These are phyloP conservation scores for Petrolisthes manimaculis DNA, from an alignment of 2,888 invertebrate genomes.

Conservation along the genomic window DNA sequence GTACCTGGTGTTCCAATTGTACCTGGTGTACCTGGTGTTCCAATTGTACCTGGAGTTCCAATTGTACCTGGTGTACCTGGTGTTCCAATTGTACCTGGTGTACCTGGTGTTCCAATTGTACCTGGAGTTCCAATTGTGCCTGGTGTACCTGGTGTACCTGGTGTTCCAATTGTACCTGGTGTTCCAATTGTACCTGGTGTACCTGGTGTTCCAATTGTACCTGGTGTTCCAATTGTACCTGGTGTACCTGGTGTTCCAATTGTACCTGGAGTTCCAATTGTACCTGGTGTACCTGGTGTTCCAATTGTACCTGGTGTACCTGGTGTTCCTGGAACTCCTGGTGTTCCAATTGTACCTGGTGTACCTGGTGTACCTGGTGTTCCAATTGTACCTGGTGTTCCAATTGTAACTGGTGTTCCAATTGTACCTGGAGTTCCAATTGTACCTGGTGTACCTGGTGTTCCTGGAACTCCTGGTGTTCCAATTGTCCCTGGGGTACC, in stretches of 20 bases:
- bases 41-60: neutral
- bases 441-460: neutral
- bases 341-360: neutral
- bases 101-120: neutral
- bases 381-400: neutral
- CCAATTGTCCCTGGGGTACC: neutral
- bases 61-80: neutral
- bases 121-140: constrained; percentile 6
- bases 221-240: neutral
- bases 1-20: constrained; percentile 8
- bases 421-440: constrained; percentile 4
- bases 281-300: constrained; percentile 15
- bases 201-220: neutral
- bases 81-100: neutral
- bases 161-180: constrained; percentile 4
- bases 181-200: constrained; percentile 22
- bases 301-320: neutral
- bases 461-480: neutral
- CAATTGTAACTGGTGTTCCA: neutral
- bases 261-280: neutral
- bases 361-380: neutral
- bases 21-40: constrained; percentile 3
- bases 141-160: constrained; percentile 6
- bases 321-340: neutral
- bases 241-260: neutral